Evolutionary conservation across 2,113 vertebrate species (phyloP).

Genomic region (Poeciliopsis occidentalis): DNA sequence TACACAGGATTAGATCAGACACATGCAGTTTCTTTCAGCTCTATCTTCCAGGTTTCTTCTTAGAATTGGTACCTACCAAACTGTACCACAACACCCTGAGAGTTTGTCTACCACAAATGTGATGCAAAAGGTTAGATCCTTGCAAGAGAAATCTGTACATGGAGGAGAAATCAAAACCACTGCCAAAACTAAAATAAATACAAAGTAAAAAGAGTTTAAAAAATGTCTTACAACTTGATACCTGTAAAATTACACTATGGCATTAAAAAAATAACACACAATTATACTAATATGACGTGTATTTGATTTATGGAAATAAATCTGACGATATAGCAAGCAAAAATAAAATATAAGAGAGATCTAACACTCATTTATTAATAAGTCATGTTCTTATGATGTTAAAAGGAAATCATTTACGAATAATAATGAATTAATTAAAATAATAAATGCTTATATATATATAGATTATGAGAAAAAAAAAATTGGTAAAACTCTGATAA

Average conservation of each 20-base stretch:
- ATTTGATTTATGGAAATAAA: neutral
- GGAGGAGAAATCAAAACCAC: neutral
- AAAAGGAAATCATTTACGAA: no score
- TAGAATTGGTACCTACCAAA: neutral
- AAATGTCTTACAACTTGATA: neutral
- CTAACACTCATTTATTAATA: no score
- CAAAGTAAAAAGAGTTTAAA: neutral
- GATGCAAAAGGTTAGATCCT: neutral
- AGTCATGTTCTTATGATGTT: no score
- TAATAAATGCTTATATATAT: no score
- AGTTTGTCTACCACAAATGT: neutral
- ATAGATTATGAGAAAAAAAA: no score
- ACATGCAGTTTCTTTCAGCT: constrained; percentile 9
- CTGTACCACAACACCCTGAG: neutral
- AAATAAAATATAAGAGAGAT: no score
- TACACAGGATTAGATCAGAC: constrained; percentile 18
- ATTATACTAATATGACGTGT: neutral
- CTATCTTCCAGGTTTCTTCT: constrained; percentile 11
- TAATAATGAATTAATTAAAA: no score
- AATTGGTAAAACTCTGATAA: no score
- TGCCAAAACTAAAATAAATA: neutral
- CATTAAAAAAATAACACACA: neutral
- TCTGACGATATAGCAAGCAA: no score
- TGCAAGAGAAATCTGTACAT: neutral
- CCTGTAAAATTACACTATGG: neutral